Conservation (phyloP, 2,113 vertebrate species). For the Dasypus novemcinctus region DNA sequence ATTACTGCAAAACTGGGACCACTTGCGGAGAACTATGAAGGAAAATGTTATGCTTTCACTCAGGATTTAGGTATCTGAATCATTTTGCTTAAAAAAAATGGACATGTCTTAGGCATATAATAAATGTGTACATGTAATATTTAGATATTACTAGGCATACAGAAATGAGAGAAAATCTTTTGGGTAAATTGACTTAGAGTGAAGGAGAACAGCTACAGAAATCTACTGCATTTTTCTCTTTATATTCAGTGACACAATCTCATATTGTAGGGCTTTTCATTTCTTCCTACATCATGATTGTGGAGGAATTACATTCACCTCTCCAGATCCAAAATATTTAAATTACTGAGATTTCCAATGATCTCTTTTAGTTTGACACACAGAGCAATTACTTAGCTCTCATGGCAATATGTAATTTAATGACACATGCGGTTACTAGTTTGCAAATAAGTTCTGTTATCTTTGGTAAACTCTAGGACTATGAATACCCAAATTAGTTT, state of each 20-base stretch:
- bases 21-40: not conserved
- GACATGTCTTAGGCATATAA: not conserved
- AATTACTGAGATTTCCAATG: slow-evolving; percentile 14
- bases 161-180: not conserved
- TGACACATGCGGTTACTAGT: slow-evolving; percentile 46
- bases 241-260: not conserved
- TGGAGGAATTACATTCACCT: not conserved
- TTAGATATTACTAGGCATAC: not conserved
- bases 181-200: not conserved
- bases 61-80: not conserved
- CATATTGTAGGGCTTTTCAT: not conserved
- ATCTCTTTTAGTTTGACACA: not conserved
- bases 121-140: not conserved
- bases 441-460: slow-evolving; percentile 48
- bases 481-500: slow-evolving; percentile 42
- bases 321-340: slow-evolving; percentile 9
- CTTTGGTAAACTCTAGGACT: slow-evolving; percentile 38
- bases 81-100: not conserved
- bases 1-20: not conserved
- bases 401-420: slow-evolving; percentile 27
- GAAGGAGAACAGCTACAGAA: not conserved
- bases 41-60: not conserved
- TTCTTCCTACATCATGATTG: not conserved
- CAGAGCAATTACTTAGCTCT: not conserved
- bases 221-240: not conserved